A percentile compares a stretch with the other conserved stretches of the same genome.
These are phyloP conservation scores for Lates calcarifer DNA, from an alignment of 2,113 vertebrate genomes.

Conservation along the genomic window DNA sequence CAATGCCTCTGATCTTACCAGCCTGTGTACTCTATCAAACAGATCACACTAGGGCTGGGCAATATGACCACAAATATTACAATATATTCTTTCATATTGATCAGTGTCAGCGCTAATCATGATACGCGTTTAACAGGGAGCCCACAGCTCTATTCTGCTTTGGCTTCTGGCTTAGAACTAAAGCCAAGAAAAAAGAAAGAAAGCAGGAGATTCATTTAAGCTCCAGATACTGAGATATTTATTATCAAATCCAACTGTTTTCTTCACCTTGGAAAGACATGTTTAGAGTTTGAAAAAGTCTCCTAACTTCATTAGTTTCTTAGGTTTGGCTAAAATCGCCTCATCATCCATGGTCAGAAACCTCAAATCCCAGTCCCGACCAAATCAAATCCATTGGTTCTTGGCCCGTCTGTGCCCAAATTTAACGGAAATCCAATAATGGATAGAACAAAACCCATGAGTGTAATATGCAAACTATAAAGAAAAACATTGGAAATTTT, in stretches of 20 bases:
- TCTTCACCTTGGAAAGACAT: constrained; percentile 21
- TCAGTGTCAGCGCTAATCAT: constrained; percentile 68
- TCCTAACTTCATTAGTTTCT: constrained; percentile 7
- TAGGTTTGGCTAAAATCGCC: not conserved
- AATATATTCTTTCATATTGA: constrained; percentile 71
- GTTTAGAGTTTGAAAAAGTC: not conserved
- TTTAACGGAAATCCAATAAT: not conserved
- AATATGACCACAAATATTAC: constrained; percentile 74
- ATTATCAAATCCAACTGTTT: constrained; percentile 33
- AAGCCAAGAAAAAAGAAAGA: constrained; percentile 27
- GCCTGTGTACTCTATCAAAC: constrained; percentile 73
- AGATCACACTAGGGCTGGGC: constrained; percentile 63
- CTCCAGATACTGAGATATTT: constrained; percentile 18
- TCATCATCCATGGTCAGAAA: not conserved
- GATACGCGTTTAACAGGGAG: constrained; percentile 27
- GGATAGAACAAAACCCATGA: not conserved
- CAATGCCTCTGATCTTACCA: constrained; percentile 74
- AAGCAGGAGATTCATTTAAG: constrained; percentile 6
- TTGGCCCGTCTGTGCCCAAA: not conserved
- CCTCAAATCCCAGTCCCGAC: not conserved
- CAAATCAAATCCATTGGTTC: accelerated
- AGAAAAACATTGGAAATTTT: not conserved
- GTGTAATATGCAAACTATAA: not conserved
- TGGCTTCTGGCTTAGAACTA: constrained; percentile 27
- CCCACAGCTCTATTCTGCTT: constrained; percentile 15